Evolutionary conservation across 64 coral and sea anemone genomes (phyloP), one percentile per base, ranked within the genome.

Genomic region (Pachyseris speciosa): DNA sequence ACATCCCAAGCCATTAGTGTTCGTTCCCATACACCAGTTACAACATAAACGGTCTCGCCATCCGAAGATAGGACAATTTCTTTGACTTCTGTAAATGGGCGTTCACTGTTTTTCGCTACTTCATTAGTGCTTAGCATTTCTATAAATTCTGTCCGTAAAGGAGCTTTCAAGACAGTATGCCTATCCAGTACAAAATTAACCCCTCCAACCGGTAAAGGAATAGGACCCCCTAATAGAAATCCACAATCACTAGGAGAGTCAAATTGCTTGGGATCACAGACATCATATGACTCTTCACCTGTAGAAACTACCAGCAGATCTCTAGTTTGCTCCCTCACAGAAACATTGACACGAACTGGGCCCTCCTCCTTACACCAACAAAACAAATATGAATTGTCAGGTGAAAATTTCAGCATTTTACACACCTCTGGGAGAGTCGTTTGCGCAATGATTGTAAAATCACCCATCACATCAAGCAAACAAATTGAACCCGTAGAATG

Each of bases 171-270:
- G 20, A 53, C 11, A 20, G 28, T 33, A 1, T 78, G 2, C 9
- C 57, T 19, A 27, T 37, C 36, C 9, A 78, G 17, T 0, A 78
- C 49, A 78, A 53, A 78, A 2, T 26, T 30, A 20, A 57, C 4
- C 19, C 4, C 16, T 9, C 39, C 11, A 5, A 16, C 24, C 12
- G 11, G 22, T 11, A 29, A 44, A 0, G 0, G 29, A 34, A 78
- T 12, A 2, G 75, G 75, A 53, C 57, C 75, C 57, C 75, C 75
- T 29, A 78, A 31, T 17, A 78, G 57, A 37, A 78, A 78, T 33
- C 47, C 75, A 17, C n/a, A 11, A 10, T 78, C 24, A 31, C 26
- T 53, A 9, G 25, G 16, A 1, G 25, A 52, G 53, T 78, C 13
- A 78, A 34, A 29, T 5, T 42, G 15, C 19, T 16, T 7, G 20